phyloP scores from a whole-genome alignment of 2,797 vertebrate genomes.

The Dendrocincla fuliginosa region DNA sequence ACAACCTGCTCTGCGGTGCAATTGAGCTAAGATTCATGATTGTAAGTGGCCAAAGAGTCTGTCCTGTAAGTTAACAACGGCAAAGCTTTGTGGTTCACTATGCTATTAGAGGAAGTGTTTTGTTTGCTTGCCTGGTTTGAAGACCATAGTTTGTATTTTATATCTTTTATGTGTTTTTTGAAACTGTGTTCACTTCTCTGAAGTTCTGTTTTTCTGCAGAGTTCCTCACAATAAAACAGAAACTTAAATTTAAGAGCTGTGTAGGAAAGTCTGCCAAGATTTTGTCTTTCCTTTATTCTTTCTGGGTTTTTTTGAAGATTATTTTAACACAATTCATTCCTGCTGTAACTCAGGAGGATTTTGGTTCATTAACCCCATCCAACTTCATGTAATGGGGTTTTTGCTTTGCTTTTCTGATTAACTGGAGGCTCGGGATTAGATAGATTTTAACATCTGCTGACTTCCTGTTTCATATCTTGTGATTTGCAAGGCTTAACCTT shows the following conservation, averaged over 20 bases:
- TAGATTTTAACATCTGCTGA: slow-evolving; percentile 13
- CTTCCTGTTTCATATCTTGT: slow-evolving; percentile 43
- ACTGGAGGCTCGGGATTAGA: not conserved
- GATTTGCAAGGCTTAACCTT: slow-evolving; percentile 45
- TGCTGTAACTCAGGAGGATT: not conserved
- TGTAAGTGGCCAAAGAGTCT: not conserved
- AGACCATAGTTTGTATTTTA: not conserved
- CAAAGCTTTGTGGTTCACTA: not conserved
- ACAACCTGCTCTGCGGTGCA: not conserved
- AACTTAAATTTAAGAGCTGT: not conserved
- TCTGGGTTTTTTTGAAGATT: not conserved
- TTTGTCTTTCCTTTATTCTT: not conserved
- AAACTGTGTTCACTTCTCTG: not conserved
- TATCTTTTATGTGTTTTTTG: not conserved
- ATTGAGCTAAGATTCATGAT: not conserved
- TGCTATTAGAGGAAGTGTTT: not conserved
- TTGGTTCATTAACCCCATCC: not conserved
- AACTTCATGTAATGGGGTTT: not conserved
- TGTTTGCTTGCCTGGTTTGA: slow-evolving; percentile 16
- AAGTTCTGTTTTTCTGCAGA: not conserved
- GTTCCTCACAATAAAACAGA: not conserved
- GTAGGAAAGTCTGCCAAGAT: not conserved
- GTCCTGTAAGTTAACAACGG: not conserved
- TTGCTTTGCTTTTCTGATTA: slow-evolving; percentile 29
- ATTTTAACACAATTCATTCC: not conserved